phyloP scores from a whole-genome alignment of 2,113 vertebrate species.

The Megaceryle maxima region DNA sequence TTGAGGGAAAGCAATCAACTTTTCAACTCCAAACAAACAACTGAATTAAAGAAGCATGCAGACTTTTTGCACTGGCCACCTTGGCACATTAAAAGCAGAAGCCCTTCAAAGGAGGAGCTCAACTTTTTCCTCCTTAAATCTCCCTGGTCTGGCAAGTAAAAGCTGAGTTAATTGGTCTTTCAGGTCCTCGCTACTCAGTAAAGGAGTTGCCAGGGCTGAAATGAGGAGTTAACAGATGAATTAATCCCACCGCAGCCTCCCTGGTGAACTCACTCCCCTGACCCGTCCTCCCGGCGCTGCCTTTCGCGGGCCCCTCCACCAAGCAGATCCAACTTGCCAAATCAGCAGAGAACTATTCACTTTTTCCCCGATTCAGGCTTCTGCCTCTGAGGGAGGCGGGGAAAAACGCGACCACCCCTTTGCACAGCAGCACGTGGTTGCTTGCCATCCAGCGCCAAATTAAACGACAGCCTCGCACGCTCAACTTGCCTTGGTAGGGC shows the following conservation, averaged over 20 bases:
- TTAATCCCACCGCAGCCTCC: background rate
- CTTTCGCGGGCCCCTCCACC: background rate
- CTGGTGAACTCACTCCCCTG: background rate
- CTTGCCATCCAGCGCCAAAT: fast-evolving
- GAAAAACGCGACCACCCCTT: background rate
- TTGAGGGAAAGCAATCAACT: background rate
- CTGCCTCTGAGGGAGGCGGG: background rate
- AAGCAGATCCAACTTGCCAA: background rate
- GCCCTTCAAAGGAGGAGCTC: background rate
- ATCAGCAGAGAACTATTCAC: background rate
- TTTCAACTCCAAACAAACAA: background rate
- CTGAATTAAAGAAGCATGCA: background rate
- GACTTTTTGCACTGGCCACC: background rate
- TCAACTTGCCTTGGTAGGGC: too few species aligned
- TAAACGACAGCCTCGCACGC: fast-evolving
- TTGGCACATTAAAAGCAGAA: background rate
- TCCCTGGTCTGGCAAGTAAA: background rate
- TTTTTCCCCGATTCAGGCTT: background rate
- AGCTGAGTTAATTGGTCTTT: background rate
- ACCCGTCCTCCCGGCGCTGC: fast-evolving
- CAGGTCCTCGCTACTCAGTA: background rate
- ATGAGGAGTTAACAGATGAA: background rate
- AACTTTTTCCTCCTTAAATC: background rate
- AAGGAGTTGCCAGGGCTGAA: background rate
- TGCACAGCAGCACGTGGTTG: background rate